Percentiles rank a stretch among this genome's conserved stretches.
Conservation (phyloP, 2,888 invertebrate genomes). For the Tenodera sinensis region DNA sequence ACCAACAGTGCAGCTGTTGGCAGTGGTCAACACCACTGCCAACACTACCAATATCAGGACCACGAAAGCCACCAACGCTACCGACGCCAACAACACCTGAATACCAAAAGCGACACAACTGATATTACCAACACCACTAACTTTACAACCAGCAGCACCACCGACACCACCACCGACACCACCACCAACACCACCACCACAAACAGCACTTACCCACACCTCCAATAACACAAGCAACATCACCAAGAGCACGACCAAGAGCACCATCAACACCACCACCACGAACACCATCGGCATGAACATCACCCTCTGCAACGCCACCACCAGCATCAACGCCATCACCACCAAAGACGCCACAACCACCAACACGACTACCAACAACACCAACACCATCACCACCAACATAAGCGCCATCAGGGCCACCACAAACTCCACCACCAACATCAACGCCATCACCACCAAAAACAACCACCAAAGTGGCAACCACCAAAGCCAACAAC, state of each 20-base stretch:
- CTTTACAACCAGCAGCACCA: too few relatives aligned
- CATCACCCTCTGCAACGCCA: neutral
- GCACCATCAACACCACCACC: too few relatives aligned
- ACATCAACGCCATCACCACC: too few relatives aligned
- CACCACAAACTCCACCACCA: too few relatives aligned
- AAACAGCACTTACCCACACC: too few relatives aligned
- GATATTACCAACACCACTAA: neutral
- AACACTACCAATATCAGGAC: neutral
- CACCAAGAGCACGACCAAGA: neutral
- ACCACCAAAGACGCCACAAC: neutral
- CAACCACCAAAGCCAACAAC: neutral
- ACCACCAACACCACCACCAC: too few relatives aligned
- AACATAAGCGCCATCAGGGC: too few relatives aligned
- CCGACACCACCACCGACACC: too few relatives aligned
- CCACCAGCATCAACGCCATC: neutral
- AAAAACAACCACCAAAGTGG: too few relatives aligned
- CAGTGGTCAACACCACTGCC: neutral
- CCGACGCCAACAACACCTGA: neutral
- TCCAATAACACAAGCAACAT: neutral
- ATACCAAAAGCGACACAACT: neutral
- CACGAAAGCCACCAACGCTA: neutral
- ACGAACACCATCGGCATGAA: neutral
- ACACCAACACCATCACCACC: too few relatives aligned
- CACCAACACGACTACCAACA: too few relatives aligned
- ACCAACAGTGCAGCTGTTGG: neutral